These are phyloP conservation scores for Caenorhabditis elegans DNA, from an alignment of 1,140 invertebrate species.

Conservation along the genomic window WBcel235 BX284606.5:194001-194500, in stretches of 20 bases:
- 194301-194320: background rate
- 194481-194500: background rate
- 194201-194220: background rate
- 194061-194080: background rate
- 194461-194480: background rate
- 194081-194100: background rate
- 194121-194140: background rate
- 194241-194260: background rate
- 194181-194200: background rate
- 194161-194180: constrained; percentile 5
- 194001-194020: no score
- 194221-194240: background rate
- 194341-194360: background rate
- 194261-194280: background rate
- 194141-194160: background rate
- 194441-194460: no score
- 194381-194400: background rate
- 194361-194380: background rate
- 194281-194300: background rate
- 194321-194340: background rate
- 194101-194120: background rate
- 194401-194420: constrained; percentile 6
- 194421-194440: background rate
- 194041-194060: background rate
- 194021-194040: background rate